A percentile compares a stretch with the other conserved stretches of the same genome.
Evolutionary conservation across 2,797 vertebrate species (phyloP).

Genomic region (Bovichtus variegatus): DNA sequence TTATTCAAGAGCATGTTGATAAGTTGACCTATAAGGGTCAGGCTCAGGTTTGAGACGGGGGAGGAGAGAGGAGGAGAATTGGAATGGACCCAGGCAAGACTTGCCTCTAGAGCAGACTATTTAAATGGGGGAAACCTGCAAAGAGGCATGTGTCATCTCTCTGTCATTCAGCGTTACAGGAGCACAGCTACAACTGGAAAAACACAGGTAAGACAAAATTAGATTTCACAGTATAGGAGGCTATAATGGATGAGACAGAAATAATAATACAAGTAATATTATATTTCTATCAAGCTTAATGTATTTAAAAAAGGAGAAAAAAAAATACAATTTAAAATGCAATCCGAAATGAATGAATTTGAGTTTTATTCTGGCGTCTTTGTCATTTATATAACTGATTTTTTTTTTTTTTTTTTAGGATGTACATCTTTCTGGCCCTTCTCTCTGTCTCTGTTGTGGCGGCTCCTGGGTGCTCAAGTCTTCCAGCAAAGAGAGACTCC

Average conservation of each 20-base stretch:
- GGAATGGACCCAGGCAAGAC: conserved; percentile 25
- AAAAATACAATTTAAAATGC: not conserved
- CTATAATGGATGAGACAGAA: not conserved
- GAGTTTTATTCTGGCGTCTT: no score
- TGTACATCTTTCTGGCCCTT: conserved; percentile 52
- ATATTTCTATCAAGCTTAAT: not conserved
- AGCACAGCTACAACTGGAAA: conserved; percentile 30
- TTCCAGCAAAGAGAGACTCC: conserved; percentile 25
- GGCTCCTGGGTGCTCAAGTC: conserved; percentile 28
- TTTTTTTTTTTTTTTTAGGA: conserved; percentile 44
- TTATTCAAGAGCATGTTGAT: not conserved
- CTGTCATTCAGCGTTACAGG: conserved; percentile 19
- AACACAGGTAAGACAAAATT: conserved; percentile 63
- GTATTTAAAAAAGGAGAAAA: not conserved
- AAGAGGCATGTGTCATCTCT: conserved; percentile 20
- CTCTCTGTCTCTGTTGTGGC: conserved; percentile 41
- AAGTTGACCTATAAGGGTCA: conserved; percentile 26
- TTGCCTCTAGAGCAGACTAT: conserved; percentile 58
- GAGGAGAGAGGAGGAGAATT: conserved; percentile 30
- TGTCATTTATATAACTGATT: not conserved
- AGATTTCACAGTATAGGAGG: not conserved
- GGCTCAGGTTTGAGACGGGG: conserved; percentile 27
- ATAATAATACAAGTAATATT: not conserved
- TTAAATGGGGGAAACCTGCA: conserved; percentile 63
- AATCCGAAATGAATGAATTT: conserved; percentile 1